Evolutionary conservation across 1,140 invertebrate species (phyloP).

Genomic region (Lordiphosa clarofinis): DNA sequence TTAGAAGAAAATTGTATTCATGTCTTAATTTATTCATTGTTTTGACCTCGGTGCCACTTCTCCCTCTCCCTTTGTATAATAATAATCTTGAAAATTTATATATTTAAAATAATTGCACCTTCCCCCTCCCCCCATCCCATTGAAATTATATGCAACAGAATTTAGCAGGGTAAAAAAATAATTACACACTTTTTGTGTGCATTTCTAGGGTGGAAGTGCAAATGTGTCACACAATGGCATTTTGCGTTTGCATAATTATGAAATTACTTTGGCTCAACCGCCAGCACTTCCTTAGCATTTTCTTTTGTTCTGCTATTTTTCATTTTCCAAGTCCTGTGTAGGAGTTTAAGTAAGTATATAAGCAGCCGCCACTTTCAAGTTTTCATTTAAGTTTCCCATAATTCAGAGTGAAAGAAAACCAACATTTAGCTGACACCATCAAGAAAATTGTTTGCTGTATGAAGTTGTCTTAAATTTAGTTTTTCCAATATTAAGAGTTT

Average conservation of each 20-base stretch:
- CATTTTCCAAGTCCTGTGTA: neutral
- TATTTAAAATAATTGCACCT: constrained; percentile 14
- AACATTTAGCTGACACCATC: too few relatives aligned
- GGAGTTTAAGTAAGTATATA: too few relatives aligned
- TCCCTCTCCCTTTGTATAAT: neutral
- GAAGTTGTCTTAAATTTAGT: too few relatives aligned
- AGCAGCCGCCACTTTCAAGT: too few relatives aligned
- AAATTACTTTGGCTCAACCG: constrained; percentile 73
- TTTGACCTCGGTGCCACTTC: constrained; percentile 16
- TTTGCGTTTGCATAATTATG: constrained; percentile 70
- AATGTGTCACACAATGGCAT: constrained; percentile 59
- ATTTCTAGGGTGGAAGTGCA: constrained; percentile 32
- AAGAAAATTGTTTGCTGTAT: too few relatives aligned
- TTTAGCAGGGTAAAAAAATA: constrained; percentile 39
- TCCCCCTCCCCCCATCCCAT: neutral
- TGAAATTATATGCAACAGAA: constrained; percentile 5
- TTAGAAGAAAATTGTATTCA: constrained; percentile 71
- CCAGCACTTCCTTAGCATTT: constrained; percentile 57
- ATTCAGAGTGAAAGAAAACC: too few relatives aligned
- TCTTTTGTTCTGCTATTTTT: constrained; percentile 27
- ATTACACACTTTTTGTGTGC: constrained; percentile 57
- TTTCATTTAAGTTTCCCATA: too few relatives aligned
- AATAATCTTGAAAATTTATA: constrained; percentile 2
- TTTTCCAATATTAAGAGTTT: too few relatives aligned
- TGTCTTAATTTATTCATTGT: constrained; percentile 63